These are phyloP conservation scores for Hydrotaea cyrtoneurina DNA, from an alignment of 2,888 invertebrate species.

Conservation along the genomic window DNA sequence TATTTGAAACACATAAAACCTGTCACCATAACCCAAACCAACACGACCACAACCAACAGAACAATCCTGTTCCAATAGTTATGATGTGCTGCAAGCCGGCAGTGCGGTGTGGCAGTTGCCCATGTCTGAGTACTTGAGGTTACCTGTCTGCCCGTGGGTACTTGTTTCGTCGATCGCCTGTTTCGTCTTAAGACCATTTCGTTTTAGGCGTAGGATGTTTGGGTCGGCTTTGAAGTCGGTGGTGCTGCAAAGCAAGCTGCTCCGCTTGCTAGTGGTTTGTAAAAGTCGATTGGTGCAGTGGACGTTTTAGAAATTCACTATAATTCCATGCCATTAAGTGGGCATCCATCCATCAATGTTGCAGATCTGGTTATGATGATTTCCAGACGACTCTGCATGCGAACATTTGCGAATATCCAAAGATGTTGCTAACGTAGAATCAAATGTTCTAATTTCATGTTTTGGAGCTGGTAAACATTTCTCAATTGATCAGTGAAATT, in stretches of 20 bases:
- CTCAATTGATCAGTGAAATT: too few species aligned
- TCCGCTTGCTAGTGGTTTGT: not conserved
- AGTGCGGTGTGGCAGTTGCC: not conserved
- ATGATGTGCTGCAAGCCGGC: not conserved
- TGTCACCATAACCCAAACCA: constrained; percentile 15
- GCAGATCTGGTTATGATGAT: constrained; percentile 9
- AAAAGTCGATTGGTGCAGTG: constrained; percentile 2
- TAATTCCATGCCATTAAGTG: constrained; percentile 7
- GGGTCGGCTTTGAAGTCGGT: not conserved
- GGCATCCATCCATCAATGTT: not conserved
- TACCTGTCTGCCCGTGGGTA: constrained; percentile 16
- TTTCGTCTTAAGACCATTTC: not conserved
- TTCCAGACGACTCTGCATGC: not conserved
- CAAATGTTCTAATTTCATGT: too few species aligned
- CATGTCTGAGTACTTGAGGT: constrained; percentile 19
- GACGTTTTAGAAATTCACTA: constrained; percentile 8
- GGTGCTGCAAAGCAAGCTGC: not conserved
- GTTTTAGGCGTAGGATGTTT: constrained; percentile 30
- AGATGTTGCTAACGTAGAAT: too few species aligned
- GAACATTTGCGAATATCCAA: not conserved
- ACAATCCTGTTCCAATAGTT: constrained; percentile 22
- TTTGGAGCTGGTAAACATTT: too few species aligned
- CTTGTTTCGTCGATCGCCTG: constrained; percentile 10
- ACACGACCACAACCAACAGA: not conserved
- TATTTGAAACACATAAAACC: constrained; percentile 26